Conservation (phyloP, 1,140 invertebrate species). For the Megalonaias nervosa region DNA sequence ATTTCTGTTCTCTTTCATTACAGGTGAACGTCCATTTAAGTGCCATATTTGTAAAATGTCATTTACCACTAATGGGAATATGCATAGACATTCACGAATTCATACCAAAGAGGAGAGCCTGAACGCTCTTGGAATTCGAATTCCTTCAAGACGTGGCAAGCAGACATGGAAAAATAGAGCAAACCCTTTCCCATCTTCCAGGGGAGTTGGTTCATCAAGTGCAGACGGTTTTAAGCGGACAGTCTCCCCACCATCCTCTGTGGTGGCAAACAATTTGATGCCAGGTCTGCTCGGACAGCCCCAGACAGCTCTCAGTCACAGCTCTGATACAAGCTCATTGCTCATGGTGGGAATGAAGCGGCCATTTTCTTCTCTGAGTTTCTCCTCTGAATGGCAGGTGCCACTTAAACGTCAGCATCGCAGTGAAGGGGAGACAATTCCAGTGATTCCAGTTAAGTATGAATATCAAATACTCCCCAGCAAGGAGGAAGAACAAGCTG, state of each 20-base stretch:
- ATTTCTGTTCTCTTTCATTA: conserved; percentile 16
- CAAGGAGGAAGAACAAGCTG: too few species aligned
- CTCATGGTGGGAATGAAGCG: conserved; percentile 21
- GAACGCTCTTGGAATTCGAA: conserved; percentile 34
- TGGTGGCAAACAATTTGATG: background rate
- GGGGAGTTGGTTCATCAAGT: too few species aligned
- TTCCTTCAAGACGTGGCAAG: conserved; percentile 14
- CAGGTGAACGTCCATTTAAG: conserved; percentile 73
- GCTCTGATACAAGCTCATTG: too few species aligned
- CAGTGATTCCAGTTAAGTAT: too few species aligned
- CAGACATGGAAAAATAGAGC: too few species aligned
- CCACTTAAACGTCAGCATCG: conserved; percentile 24
- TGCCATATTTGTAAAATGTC: conserved; percentile 85
- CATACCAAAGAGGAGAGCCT: conserved; percentile 71
- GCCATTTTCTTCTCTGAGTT: conserved; percentile 15
- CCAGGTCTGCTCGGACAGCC: conserved; percentile 7
- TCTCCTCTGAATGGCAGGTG: conserved; percentile 26
- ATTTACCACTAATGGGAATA: conserved; percentile 91
- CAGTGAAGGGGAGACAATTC: conserved; percentile 7
- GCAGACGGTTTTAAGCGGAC: background rate
- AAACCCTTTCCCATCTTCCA: too few species aligned
- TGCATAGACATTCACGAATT: conserved; percentile 87
- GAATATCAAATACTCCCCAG: too few species aligned
- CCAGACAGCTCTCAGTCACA: background rate
- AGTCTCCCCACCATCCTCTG: conserved; percentile 12